Evolutionary conservation across 2,888 invertebrate species (phyloP).

Genomic region (Sphinx pinastri): DNA sequence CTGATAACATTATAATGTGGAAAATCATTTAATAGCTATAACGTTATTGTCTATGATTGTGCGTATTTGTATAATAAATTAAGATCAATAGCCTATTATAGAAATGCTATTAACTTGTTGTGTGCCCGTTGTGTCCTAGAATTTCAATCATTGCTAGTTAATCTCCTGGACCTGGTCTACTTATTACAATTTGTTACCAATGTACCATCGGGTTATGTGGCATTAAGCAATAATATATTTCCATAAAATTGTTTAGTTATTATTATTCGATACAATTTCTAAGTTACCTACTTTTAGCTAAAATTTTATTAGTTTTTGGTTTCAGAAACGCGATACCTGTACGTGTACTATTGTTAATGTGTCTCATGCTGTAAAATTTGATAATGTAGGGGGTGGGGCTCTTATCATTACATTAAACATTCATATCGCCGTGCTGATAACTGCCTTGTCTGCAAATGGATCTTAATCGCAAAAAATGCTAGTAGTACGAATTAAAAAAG

Average conservation of each 20-base stretch:
- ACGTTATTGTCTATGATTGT: too few species aligned
- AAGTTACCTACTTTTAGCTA: neutral
- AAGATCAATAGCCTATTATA: neutral
- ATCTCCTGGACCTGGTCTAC: conserved; percentile 16
- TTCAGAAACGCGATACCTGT: neutral
- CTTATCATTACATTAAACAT: conserved; percentile 14
- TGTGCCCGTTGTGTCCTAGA: conserved; percentile 45
- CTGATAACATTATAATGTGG: too few species aligned
- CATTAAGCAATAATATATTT: neutral
- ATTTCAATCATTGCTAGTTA: conserved; percentile 37
- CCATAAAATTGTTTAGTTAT: neutral
- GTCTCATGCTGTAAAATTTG: neutral
- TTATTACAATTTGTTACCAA: neutral
- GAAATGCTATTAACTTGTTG: neutral
- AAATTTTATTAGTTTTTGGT: neutral
- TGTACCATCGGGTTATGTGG: neutral
- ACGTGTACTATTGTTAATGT: neutral
- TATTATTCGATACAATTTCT: neutral
- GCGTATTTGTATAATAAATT: neutral
- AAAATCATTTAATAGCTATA: too few species aligned
- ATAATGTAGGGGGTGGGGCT: conserved; percentile 14
- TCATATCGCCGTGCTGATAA: neutral
- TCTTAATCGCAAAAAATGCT: neutral
- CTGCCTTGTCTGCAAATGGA: conserved; percentile 9
- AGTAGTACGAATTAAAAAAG: neutral